These are phyloP conservation scores for Iselma pallidipennis DNA, from an alignment of 2,888 invertebrate genomes.

Conservation along the genomic window DNA sequence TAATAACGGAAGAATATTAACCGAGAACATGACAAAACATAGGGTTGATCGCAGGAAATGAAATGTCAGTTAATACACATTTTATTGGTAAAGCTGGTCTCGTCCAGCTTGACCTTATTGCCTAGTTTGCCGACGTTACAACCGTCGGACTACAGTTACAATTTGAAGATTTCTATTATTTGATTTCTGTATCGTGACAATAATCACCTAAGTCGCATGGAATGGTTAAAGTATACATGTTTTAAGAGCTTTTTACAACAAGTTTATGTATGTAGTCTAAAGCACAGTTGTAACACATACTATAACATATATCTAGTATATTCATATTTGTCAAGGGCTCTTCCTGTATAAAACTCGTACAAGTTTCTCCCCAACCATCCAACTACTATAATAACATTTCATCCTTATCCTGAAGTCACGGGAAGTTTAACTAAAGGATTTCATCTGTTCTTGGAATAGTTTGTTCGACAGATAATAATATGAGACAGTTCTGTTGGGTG, in stretches of 20 bases:
- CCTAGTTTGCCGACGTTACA: too few relatives aligned
- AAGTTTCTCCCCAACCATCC: background rate
- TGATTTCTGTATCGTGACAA: too few relatives aligned
- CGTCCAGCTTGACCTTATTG: background rate
- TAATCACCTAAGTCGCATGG: too few relatives aligned
- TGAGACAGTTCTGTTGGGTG: background rate
- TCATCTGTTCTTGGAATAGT: background rate
- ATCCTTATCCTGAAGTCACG: background rate
- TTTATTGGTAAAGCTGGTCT: background rate
- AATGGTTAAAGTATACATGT: too few relatives aligned
- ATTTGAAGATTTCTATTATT: too few relatives aligned
- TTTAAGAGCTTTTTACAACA: too few relatives aligned
- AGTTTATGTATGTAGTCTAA: too few relatives aligned
- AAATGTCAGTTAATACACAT: slow-evolving; percentile 11
- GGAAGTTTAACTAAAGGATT: background rate
- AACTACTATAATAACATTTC: background rate
- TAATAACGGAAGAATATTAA: background rate
- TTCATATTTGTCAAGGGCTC: too few relatives aligned
- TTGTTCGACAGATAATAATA: background rate
- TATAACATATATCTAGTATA: too few relatives aligned
- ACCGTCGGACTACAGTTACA: too few relatives aligned
- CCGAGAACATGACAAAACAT: background rate
- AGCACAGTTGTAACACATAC: too few relatives aligned
- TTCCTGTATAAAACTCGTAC: background rate
- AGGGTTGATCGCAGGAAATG: slow-evolving; percentile 25